Conservation (phyloP, 2,888 invertebrate genomes). For the Maniola hyperantus region DNA sequence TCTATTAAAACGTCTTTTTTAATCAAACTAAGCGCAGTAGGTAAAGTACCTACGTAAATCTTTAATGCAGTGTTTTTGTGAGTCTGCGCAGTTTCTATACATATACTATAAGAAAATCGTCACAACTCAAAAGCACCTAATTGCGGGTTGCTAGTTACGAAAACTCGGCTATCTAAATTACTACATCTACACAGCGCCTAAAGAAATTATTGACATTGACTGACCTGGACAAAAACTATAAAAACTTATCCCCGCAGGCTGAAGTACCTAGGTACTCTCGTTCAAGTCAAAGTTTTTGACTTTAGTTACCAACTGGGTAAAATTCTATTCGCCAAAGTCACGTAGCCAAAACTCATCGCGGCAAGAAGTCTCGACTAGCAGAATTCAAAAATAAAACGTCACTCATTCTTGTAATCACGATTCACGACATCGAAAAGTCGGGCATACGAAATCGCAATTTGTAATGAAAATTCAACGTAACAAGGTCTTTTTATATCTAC, state of each 20-base stretch:
- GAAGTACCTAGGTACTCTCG: background rate
- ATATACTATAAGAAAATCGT: too few relatives aligned
- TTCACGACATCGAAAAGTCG: conserved; percentile 8
- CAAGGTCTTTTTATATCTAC: background rate
- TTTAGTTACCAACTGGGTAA: conserved; percentile 4
- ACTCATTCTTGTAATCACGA: conserved; percentile 15
- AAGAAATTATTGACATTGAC: background rate
- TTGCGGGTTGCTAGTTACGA: too few relatives aligned
- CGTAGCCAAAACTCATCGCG: background rate
- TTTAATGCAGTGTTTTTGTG: too few relatives aligned
- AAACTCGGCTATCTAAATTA: too few relatives aligned
- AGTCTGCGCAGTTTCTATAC: too few relatives aligned
- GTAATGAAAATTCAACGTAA: conserved; percentile 8
- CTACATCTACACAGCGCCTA: too few relatives aligned
- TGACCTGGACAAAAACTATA: background rate
- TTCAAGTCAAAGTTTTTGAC: background rate
- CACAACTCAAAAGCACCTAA: too few relatives aligned
- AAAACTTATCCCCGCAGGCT: background rate
- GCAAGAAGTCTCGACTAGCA: conserved; percentile 4
- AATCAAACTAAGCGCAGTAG: too few relatives aligned
- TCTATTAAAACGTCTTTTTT: too few relatives aligned
- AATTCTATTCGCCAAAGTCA: conserved; percentile 4
- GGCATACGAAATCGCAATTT: conserved; percentile 7
- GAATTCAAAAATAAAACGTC: conserved; percentile 15
- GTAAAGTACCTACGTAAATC: too few relatives aligned